A percentile compares a stretch with the other conserved stretches of the same genome.
These are phyloP conservation scores for Syritta pipiens DNA, from an alignment of 2,888 invertebrate genomes.

Conservation along the genomic window DNA sequence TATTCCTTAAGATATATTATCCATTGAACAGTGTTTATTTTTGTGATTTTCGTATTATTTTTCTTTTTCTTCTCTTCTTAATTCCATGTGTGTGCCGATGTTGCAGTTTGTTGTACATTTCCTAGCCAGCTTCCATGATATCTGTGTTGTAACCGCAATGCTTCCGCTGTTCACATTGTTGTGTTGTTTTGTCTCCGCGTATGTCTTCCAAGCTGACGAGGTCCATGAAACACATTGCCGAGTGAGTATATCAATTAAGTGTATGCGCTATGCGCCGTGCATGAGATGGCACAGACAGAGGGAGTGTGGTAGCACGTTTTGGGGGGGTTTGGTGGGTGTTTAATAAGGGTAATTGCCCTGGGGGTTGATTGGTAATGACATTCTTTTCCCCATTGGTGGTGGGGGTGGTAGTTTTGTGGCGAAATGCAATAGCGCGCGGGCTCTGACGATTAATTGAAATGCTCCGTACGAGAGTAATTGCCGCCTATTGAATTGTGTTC, in stretches of 20 bases:
- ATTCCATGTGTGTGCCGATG: slow-evolving; percentile 30
- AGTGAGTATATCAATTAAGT: slow-evolving; percentile 82
- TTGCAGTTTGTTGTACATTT: slow-evolving; percentile 83
- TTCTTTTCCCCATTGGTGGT: not conserved
- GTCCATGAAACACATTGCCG: slow-evolving; percentile 97
- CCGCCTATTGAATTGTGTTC: not conserved
- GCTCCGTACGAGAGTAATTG: slow-evolving; percentile 13
- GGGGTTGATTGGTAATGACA: slow-evolving; percentile 29
- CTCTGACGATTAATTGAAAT: slow-evolving; percentile 22
- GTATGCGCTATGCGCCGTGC: not conserved
- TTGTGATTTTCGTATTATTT: slow-evolving; percentile 20
- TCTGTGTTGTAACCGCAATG: slow-evolving; percentile 90
- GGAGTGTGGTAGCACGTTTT: not conserved
- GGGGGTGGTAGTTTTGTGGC: not conserved
- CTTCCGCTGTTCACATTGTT: slow-evolving; percentile 91
- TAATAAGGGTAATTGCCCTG: slow-evolving; percentile 14
- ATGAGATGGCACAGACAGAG: not conserved
- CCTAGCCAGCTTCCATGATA: slow-evolving; percentile 87
- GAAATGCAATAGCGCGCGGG: slow-evolving; percentile 28
- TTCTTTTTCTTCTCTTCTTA: slow-evolving; percentile 22
- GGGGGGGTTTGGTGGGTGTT: slow-evolving; percentile 8
- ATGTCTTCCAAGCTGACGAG: slow-evolving; percentile 94
- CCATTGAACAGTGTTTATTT: slow-evolving; percentile 38
- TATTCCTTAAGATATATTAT: slow-evolving; percentile 30
- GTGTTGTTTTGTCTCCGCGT: slow-evolving; percentile 92